Percentiles rank a stretch among this genome's conserved stretches.
Evolutionary conservation across 92 coral and sea anemone genomes (phyloP).

Genomic region (Paragorgia papillata): DNA sequence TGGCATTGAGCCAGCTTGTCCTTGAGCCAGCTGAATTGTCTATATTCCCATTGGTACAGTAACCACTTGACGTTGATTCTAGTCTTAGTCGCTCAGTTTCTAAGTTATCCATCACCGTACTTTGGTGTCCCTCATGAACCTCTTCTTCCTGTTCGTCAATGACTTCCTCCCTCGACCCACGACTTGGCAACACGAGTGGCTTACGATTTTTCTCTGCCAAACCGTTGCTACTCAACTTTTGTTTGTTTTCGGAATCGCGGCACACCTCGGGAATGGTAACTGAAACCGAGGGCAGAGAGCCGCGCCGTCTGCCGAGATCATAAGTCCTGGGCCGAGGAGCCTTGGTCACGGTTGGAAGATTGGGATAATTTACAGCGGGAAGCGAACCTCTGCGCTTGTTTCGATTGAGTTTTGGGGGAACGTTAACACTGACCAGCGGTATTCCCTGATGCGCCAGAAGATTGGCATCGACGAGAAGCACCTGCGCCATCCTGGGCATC

Average conservation of each 20-base stretch:
- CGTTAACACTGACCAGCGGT: conserved; percentile 34
- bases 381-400: conserved; percentile 40
- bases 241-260: background rate
- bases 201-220: background rate
- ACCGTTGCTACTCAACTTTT: background rate
- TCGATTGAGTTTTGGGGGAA: conserved; percentile 14
- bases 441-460: conserved; percentile 40
- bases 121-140: conserved; percentile 10
- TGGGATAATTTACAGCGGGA: conserved; percentile 28
- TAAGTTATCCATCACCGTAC: background rate
- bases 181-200: background rate
- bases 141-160: conserved; percentile 35
- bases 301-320: conserved; percentile 15
- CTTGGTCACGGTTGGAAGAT: background rate
- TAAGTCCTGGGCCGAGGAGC: conserved; percentile 11
- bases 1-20: background rate
- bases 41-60: conserved; percentile 14
- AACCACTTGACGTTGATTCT: conserved; percentile 36
- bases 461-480: conserved; percentile 14
- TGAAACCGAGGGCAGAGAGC: conserved; percentile 28
- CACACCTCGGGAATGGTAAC: conserved; percentile 4
- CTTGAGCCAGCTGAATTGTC: background rate
- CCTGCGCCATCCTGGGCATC: conserved; percentile 6
- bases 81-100: conserved; percentile 3
- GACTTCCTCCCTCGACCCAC: background rate